A percentile compares a stretch with the other conserved stretches of the same genome.
phyloP scores from a whole-genome alignment of 1,140 invertebrate species.

The Heterodera carotae region DNA sequence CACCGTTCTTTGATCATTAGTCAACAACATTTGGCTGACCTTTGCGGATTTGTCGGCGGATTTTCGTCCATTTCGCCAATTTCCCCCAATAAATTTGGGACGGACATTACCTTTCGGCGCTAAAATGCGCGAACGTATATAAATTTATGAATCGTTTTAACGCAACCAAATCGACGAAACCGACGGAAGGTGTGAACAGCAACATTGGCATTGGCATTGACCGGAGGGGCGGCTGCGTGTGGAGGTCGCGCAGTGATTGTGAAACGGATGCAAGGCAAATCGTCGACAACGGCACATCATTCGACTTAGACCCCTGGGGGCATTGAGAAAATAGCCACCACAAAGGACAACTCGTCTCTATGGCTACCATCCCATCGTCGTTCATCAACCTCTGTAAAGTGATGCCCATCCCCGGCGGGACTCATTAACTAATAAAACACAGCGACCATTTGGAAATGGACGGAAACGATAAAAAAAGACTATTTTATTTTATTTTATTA shows the following conservation, averaged over 20 bases:
- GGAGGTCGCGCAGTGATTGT: not conserved
- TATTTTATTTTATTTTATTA: not conserved
- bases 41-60: not conserved
- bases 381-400: not conserved
- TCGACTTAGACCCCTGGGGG: not conserved
- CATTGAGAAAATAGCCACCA: not conserved
- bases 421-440: not conserved
- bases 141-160: not conserved
- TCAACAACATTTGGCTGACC: not conserved
- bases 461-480: not conserved
- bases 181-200: constrained; percentile 27
- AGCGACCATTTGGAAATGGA: not conserved
- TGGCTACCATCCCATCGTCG: not conserved
- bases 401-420: not conserved
- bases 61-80: not conserved
- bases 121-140: not conserved
- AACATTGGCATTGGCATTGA: constrained; percentile 17
- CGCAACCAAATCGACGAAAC: constrained; percentile 22
- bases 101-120: constrained; percentile 8
- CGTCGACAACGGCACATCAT: not conserved
- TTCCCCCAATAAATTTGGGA: not conserved
- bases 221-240: no score
- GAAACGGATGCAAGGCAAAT: not conserved
- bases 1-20: not conserved
- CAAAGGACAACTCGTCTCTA: not conserved